Evolutionary conservation across 2,797 vertebrate species (phyloP).

Genomic region (Gymnoscopelus microlampas): DNA sequence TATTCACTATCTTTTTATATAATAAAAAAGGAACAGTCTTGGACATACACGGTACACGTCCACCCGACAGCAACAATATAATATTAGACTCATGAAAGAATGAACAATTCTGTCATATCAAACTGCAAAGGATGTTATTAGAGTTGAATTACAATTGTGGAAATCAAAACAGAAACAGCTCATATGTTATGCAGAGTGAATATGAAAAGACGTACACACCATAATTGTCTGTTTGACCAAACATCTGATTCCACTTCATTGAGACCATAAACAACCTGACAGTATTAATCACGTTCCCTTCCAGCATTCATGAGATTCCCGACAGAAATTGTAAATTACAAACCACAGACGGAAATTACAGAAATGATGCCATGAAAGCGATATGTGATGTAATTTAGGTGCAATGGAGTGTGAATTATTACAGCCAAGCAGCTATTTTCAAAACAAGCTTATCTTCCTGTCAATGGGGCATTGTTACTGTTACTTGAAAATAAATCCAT

Average conservation of each 20-base stretch:
- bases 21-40: too few relatives aligned
- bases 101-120: too few relatives aligned
- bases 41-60: too few relatives aligned
- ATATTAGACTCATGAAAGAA: too few relatives aligned
- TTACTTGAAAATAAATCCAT: too few relatives aligned
- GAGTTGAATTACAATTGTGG: too few relatives aligned
- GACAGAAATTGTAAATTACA: not conserved
- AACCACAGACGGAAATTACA: not conserved
- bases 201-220: conserved; percentile 34
- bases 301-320: conserved; percentile 11
- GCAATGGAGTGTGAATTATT: conserved; percentile 19
- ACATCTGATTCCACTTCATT: conserved; percentile 36
- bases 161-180: too few relatives aligned
- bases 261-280: conserved; percentile 21
- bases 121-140: too few relatives aligned
- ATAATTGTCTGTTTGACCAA: not conserved
- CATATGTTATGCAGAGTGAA: not conserved
- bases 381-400: conserved; percentile 38
- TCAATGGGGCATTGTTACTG: too few relatives aligned
- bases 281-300: not conserved
- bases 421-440: conserved; percentile 12
- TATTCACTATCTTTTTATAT: too few relatives aligned
- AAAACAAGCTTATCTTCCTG: not conserved
- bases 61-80: too few relatives aligned
- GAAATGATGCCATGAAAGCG: not conserved